Evolutionary conservation across 1,140 invertebrate genomes (phyloP).

Genomic region (Zophobas atratus): DNA sequence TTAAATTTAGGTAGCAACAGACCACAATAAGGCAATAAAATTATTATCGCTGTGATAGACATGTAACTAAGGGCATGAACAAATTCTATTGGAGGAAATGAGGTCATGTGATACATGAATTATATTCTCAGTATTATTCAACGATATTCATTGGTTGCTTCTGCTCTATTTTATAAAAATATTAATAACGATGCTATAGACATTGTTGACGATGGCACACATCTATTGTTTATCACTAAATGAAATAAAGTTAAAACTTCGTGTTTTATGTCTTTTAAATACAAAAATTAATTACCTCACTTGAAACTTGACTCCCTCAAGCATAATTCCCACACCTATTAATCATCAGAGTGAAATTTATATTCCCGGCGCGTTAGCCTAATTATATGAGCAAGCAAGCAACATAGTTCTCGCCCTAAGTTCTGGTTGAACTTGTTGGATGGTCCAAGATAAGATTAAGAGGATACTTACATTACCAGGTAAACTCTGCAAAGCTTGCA

Average conservation of each 20-base stretch:
- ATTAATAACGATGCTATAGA: too few species aligned
- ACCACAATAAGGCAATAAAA: too few species aligned
- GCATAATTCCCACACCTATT: conserved; percentile 10
- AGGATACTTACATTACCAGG: conserved; percentile 69
- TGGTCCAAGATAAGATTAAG: conserved; percentile 6
- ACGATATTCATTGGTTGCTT: too few species aligned
- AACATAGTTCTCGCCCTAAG: neutral
- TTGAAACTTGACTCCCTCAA: conserved; percentile 4
- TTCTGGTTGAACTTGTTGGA: neutral
- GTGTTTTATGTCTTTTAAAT: neutral
- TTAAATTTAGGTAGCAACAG: too few species aligned
- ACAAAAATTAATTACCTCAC: conserved; percentile 7
- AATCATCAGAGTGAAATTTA: conserved; percentile 12
- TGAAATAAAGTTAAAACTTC: neutral
- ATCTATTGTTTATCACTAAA: too few species aligned
- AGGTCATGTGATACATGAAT: too few species aligned
- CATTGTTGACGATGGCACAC: too few species aligned
- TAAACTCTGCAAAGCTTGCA: conserved; percentile 69
- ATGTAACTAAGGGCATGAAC: too few species aligned
- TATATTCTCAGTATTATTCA: too few species aligned
- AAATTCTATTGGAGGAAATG: too few species aligned
- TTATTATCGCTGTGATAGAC: too few species aligned
- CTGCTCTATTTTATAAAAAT: too few species aligned
- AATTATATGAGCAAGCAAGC: conserved; percentile 11
- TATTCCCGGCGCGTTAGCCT: conserved; percentile 1